phyloP scores from a whole-genome alignment of 1,140 invertebrate genomes.

The Meteorus sp. region DNA sequence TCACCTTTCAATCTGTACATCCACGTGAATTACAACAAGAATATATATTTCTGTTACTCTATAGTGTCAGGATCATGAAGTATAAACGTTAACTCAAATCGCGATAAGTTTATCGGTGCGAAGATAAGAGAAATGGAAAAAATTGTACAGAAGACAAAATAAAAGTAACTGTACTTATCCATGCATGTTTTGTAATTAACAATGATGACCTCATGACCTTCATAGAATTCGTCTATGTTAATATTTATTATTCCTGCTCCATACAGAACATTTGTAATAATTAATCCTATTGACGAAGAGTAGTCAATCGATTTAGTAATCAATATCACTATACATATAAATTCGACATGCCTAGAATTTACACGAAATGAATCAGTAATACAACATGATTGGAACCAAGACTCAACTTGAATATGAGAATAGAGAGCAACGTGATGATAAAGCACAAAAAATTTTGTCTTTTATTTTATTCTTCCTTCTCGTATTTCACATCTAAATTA shows the following conservation, averaged over 20 bases:
- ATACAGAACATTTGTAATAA: conserved; percentile 53
- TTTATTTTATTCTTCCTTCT: conserved; percentile 15
- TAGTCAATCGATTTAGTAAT: conserved; percentile 50
- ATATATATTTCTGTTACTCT: no score
- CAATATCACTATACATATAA: conserved; percentile 53
- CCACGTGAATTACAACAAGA: neutral
- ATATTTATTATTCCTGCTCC: conserved; percentile 51
- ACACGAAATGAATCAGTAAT: conserved; percentile 45
- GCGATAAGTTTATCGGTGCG: no score
- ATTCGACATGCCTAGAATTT: conserved; percentile 57
- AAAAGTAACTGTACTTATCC: no score
- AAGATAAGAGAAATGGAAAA: no score
- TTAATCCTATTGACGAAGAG: conserved; percentile 50
- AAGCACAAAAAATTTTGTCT: conserved; percentile 38
- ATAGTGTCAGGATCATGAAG: no score
- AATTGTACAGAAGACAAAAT: no score
- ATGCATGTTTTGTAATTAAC: no score
- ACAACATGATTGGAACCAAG: conserved; percentile 50
- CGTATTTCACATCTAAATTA: no score
- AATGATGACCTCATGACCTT: no score
- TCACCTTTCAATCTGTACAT: no score
- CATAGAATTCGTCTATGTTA: conserved; percentile 19
- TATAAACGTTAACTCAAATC: no score
- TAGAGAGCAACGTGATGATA: conserved; percentile 44
- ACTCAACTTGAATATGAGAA: conserved; percentile 40